Percentiles rank a stretch among this genome's conserved stretches.
phyloP scores from a whole-genome alignment of 2,113 vertebrate genomes.

The Mystacornis crossleyi region DNA sequence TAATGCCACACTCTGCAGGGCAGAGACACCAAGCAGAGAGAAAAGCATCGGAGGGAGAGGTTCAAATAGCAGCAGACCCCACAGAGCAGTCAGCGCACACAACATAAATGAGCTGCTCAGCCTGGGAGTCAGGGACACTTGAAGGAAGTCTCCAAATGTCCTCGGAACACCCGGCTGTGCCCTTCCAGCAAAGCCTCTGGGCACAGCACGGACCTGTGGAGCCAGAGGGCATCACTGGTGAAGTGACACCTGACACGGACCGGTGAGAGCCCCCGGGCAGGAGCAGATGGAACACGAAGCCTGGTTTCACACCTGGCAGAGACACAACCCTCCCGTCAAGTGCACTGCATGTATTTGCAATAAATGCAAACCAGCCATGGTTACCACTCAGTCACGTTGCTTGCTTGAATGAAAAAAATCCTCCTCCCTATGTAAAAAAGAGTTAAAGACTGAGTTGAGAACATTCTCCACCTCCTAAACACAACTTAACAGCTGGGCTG shows the following conservation, averaged over 20 bases:
- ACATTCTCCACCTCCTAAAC: not conserved
- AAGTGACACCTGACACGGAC: not conserved
- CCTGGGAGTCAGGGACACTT: not conserved
- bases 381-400: not conserved
- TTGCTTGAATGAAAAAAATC: not conserved
- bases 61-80: not conserved
- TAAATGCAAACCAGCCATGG: not conserved
- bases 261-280: not conserved
- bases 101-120: not conserved
- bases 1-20: not conserved
- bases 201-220: not conserved
- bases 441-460: not conserved
- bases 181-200: not conserved
- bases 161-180: not conserved
- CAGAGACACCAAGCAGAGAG: not conserved
- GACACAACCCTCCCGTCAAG: not conserved
- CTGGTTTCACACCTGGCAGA: not conserved
- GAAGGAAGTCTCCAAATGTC: not conserved
- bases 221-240: not conserved
- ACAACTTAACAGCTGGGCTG: not conserved
- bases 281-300: not conserved
- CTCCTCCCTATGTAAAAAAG: not conserved
- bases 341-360: not conserved
- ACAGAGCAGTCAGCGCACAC: rapidly evolving
- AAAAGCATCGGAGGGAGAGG: not conserved